Evolutionary conservation across 2,113 vertebrate species (phyloP).

Genomic region (Psittacula cyanocephala): DNA sequence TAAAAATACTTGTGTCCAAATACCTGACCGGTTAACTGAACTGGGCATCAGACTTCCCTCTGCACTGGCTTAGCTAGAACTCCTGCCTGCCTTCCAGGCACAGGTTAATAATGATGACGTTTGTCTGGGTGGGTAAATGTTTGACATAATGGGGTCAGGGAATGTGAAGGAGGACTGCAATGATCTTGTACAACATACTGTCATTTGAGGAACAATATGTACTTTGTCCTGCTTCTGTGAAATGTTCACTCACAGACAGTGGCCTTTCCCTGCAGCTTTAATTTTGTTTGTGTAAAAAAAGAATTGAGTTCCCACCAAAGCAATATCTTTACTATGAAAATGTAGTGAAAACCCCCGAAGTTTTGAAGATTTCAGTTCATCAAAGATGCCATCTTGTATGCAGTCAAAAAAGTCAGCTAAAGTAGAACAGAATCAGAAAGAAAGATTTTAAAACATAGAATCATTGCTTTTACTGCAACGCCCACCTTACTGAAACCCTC

Average conservation of each 20-base stretch:
- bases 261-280: background rate
- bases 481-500: background rate
- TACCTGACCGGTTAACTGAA: background rate
- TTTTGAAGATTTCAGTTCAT: background rate
- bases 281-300: background rate
- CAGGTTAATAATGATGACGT: slow-evolving; percentile 14
- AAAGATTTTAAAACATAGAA: background rate
- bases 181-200: background rate
- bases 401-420: background rate
- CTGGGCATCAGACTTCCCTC: background rate
- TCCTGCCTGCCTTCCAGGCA: background rate
- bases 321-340: background rate
- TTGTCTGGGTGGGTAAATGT: background rate
- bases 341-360: background rate
- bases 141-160: background rate
- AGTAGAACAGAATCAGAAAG: background rate
- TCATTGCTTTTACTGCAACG: background rate
- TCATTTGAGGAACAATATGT: background rate
- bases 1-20: background rate
- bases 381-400: background rate
- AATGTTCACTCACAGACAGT: background rate
- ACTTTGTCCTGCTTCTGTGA: background rate
- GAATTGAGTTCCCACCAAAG: background rate
- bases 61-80: background rate
- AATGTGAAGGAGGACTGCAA: background rate